phyloP scores from a whole-genome alignment of 2,797 vertebrate genomes.

The Galago senegalensis region DNA sequence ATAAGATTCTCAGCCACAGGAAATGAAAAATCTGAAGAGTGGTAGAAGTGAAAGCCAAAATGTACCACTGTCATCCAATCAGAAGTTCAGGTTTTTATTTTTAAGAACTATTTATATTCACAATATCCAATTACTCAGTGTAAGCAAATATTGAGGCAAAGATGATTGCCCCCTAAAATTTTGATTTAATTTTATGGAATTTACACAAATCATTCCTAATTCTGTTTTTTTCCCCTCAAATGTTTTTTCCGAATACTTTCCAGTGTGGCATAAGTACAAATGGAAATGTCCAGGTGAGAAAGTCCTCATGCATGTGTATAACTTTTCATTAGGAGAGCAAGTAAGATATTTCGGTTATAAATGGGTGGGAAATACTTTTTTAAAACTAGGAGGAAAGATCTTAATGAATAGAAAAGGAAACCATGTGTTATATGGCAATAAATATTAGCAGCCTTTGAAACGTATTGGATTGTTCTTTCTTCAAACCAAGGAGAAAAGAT shows the following conservation, averaged over 20 bases:
- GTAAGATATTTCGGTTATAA: background rate
- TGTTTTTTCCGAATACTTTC: conserved; percentile 17
- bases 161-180: conserved; percentile 2
- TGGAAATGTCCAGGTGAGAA: conserved; percentile 21
- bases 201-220: background rate
- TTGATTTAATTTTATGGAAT: conserved; percentile 46
- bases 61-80: background rate
- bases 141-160: background rate
- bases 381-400: background rate
- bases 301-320: background rate
- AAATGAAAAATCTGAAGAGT: conserved; percentile 21
- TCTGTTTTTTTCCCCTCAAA: background rate
- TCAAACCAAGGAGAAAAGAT: background rate
- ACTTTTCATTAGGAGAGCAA: conserved; percentile 8
- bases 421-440: background rate
- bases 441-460: background rate
- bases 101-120: background rate
- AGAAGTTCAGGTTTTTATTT: background rate
- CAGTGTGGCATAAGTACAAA: background rate
- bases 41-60: background rate
- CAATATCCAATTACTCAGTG: background rate
- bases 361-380: background rate
- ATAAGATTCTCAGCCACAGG: background rate
- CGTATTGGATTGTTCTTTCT: conserved; percentile 30
- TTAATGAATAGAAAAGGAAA: conserved; percentile 52